Evolutionary conservation across 2,888 invertebrate species (phyloP), one percentile per base, ranked within the genome.

Genomic region (Sesia apiformis): DNA sequence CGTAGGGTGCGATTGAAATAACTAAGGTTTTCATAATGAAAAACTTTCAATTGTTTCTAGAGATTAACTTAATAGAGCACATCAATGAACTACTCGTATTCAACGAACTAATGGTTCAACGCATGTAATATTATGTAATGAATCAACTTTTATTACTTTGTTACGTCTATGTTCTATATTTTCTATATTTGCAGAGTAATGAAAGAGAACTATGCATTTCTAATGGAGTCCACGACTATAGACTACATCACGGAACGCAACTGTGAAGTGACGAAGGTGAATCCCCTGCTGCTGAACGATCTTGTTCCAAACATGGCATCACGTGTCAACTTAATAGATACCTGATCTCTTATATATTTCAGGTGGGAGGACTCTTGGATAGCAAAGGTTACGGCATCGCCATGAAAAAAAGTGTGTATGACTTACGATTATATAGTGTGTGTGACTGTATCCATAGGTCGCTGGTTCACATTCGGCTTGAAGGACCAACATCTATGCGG

Each of bases 201-300:
- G 56, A 68, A 64, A 2, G 76, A 70, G 38, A 80, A 90, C 63
- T 97, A 95, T 78, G 97, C 97, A 0, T 98, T 94, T 76, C 89
- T 98, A 43, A 96, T 96, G 94, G 98, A 98, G 86, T 96, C 96
- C 1, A 94, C 96, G 1, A 93, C 94, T 49, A 95, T 97, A 62
- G 97, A 98, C 76, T 98, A 97, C 80, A 91, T 92, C 55, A 90
- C 92, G 38, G 93, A 96, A 80, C 90, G 95, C 53, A 91, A 94
- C 66, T 97, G 96, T 70, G 91, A 93, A 55, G 90, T 96, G 58
- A 92, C 91, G 3, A 92, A 92, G 84, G 91, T 94, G 53, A 66
- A 61, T 39, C 3, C 2, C 23, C 23, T 23, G 23, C 23, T 23
- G 2, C 23, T 23, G 2, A 23, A 23, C 23, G 23, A 23, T 23